Evolutionary conservation across 2,113 vertebrate genomes (phyloP).

Genomic region (Rattus norvegicus): DNA sequence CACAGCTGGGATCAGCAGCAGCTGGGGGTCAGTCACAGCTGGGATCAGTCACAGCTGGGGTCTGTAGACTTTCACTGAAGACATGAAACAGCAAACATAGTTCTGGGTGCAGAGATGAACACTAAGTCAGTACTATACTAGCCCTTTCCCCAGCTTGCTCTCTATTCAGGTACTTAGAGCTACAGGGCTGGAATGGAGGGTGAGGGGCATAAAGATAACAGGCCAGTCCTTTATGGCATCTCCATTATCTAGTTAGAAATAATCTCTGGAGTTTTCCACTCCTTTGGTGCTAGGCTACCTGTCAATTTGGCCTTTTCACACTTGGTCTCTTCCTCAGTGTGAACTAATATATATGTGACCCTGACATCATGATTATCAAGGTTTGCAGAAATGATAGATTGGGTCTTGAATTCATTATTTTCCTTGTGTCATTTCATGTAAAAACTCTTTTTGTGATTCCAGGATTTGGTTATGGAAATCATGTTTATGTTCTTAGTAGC

Average conservation of each 20-base stretch:
- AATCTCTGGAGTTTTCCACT: neutral
- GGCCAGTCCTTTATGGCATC: neutral
- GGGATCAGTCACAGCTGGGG: neutral
- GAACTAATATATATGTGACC: neutral
- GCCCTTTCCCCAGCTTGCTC: neutral
- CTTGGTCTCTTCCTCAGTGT: neutral
- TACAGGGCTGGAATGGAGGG: neutral
- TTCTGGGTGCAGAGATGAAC: neutral
- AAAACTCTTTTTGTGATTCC: neutral
- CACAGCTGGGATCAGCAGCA: too few species aligned
- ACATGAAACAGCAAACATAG: rapidly evolving
- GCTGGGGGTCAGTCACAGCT: too few species aligned
- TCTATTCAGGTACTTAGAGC: neutral
- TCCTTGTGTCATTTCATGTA: slow-evolving; percentile 23
- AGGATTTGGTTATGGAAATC: neutral
- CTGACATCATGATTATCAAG: neutral
- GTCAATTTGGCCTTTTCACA: neutral
- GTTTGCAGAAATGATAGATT: neutral
- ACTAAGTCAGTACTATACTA: neutral
- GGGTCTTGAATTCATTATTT: slow-evolving; percentile 7
- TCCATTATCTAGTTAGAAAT: neutral
- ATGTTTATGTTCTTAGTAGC: neutral
- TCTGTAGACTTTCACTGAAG: neutral
- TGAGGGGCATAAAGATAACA: rapidly evolving
- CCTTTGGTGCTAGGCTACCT: neutral